These are phyloP conservation scores for Rhamphomyia laevipes DNA, from an alignment of 2,888 invertebrate species.

Conservation along the genomic window DNA sequence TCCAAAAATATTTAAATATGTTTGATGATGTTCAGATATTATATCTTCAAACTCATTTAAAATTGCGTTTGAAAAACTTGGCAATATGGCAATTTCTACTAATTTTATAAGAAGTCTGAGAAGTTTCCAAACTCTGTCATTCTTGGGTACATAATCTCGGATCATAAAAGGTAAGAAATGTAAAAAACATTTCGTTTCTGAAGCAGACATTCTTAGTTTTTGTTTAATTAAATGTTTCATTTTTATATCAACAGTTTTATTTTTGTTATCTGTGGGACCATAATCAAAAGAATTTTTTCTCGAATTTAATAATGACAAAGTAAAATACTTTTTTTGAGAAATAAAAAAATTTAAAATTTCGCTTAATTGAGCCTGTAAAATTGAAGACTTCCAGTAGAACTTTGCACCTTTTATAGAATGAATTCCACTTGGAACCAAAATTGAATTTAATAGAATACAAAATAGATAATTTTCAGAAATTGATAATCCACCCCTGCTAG, in stretches of 20 bases:
- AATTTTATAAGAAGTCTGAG: slow-evolving; percentile 6
- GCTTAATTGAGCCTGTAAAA: no score
- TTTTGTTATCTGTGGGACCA: slow-evolving; percentile 2
- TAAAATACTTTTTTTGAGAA: slow-evolving; percentile 7
- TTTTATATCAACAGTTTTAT: slow-evolving; percentile 1
- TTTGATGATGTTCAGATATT: slow-evolving; percentile 8
- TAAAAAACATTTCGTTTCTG: slow-evolving; percentile 11
- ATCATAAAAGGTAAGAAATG: slow-evolving; percentile 10
- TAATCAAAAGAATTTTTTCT: slow-evolving; percentile 7
- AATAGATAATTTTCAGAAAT: no score
- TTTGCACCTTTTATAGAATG: no score
- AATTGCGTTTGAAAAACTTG: slow-evolving; percentile 6
- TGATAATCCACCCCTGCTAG: no score
- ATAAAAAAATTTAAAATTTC: slow-evolving; percentile 9
- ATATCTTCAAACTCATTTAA: slow-evolving; percentile 4
- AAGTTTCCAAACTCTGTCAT: slow-evolving; percentile 9
- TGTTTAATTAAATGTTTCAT: slow-evolving; percentile 6
- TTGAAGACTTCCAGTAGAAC: no score
- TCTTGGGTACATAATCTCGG: slow-evolving; percentile 9
- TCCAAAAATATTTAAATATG: slow-evolving; percentile 9
- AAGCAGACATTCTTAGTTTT: slow-evolving; percentile 9
- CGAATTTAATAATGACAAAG: slow-evolving; percentile 5
- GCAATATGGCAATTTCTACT: slow-evolving; percentile 5
- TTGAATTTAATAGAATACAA: no score
- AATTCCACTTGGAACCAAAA: no score